Base-by-base conservation (phyloP, 2,113 vertebrate genomes). In the Cricetomys ansorgei region DNA sequence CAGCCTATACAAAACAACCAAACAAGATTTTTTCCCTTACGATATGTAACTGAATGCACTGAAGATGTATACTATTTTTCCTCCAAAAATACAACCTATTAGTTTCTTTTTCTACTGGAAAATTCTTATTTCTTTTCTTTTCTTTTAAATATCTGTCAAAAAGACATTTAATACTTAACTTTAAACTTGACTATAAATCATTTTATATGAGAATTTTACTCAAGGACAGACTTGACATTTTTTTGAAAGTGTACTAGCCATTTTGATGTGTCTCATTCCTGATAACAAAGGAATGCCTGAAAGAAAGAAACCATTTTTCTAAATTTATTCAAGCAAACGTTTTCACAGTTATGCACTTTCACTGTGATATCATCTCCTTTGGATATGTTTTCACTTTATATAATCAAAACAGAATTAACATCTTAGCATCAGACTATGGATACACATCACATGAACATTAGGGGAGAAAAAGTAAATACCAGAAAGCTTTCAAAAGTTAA, bases 121-220 rank as follows among this genome's bases (percentile, higher is more conserved):
- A 92, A 89, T 50, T 94, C 27, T 88, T 86, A 15, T 50, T 94
- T 93, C 94, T 89, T 91, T 91, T 88, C 88, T 94, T 89, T 76
- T 88, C 85, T 96, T 88, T 90, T 79, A 94, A 96, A 69, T 89
- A 91, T 88, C 67, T 97, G 88, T 93, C 92, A 97, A 88, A 11
- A 92, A 50, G 79, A 93, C 65, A 90, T 93, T 90, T 94, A 96
- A 95, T 93, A 80, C 69, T 95, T 92, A 94, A 93, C 55, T 97
- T 96, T 87, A 92, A 97, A 93, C 67, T 93, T 95, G 84, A 93
- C 90, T 93, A 95, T 97, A 95, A 96, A 97, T 97, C 94, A 97
- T 97, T 92, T 96, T 96, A 96, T 80, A 93, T 97, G 90, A 96
- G 85, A 97, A 92, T 93, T 97, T 96, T 69, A 94, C 75, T 96